Evolutionary conservation across 2,113 vertebrate species (phyloP).

Genomic region (Callipepla squamata): DNA sequence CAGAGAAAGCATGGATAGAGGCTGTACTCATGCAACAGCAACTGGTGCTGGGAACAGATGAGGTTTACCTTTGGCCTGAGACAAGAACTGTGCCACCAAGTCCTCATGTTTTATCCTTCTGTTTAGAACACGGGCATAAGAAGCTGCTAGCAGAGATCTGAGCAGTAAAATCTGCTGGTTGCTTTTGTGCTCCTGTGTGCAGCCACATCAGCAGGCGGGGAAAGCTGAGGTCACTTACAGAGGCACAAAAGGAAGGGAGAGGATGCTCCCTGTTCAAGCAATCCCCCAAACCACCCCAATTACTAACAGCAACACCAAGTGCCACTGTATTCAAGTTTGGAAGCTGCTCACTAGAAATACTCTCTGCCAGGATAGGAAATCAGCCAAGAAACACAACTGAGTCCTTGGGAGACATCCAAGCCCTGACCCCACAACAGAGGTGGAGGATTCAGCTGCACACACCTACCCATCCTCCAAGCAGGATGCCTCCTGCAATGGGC

Average conservation of each 20-base stretch:
- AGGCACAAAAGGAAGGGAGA: background rate
- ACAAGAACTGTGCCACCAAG: background rate
- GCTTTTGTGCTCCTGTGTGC: background rate
- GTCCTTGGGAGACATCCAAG: background rate
- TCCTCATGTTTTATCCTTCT: background rate
- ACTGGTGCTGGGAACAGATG: accelerated
- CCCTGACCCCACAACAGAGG: background rate
- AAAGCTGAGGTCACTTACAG: background rate
- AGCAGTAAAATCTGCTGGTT: background rate
- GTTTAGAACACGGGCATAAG: background rate
- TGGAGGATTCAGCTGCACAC: background rate
- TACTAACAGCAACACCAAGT: no score
- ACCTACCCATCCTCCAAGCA: background rate
- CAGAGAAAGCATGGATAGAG: background rate
- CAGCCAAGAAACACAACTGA: background rate
- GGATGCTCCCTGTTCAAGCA: background rate
- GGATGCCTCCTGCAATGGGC: background rate
- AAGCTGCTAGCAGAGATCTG: background rate
- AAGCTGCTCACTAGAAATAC: background rate
- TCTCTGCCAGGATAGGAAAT: background rate
- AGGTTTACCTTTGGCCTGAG: background rate
- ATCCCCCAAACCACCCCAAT: background rate
- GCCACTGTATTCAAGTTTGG: background rate
- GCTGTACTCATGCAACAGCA: background rate
- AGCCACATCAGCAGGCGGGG: background rate